Conservation (phyloP, 2,113 vertebrate genomes). For the Raphicerus campestris region DNA sequence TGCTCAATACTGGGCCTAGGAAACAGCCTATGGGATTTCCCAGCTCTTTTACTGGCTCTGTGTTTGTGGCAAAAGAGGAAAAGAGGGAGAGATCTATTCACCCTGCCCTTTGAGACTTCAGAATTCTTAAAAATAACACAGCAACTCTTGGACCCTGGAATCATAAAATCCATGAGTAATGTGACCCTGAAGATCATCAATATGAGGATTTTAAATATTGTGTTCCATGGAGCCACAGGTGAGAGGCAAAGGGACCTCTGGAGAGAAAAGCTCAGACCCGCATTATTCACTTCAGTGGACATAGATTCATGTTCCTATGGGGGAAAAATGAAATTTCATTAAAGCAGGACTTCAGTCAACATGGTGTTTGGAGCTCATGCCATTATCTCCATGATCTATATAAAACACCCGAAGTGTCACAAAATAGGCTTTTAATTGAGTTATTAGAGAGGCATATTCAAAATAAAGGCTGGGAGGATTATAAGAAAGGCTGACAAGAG, state of each 20-base stretch:
- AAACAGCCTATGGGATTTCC: background rate
- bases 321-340: background rate
- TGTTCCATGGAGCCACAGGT: background rate
- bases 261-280: too few relatives aligned
- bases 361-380: background rate
- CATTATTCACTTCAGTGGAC: background rate
- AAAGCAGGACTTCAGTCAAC: background rate
- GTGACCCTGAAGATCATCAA: background rate
- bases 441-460: background rate
- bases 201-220: background rate
- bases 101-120: background rate
- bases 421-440: background rate
- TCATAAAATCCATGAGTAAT: background rate
- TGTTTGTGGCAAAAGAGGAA: background rate
- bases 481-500: background rate
- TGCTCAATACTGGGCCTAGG: background rate
- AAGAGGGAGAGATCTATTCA: background rate
- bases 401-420: background rate
- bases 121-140: background rate
- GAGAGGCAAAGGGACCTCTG: background rate
- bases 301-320: background rate
- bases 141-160: background rate
- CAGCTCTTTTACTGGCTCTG: background rate
- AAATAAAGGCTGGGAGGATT: background rate
- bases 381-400: background rate